Conservation (phyloP, 1,140 invertebrate genomes). For the Formica selysi region DNA sequence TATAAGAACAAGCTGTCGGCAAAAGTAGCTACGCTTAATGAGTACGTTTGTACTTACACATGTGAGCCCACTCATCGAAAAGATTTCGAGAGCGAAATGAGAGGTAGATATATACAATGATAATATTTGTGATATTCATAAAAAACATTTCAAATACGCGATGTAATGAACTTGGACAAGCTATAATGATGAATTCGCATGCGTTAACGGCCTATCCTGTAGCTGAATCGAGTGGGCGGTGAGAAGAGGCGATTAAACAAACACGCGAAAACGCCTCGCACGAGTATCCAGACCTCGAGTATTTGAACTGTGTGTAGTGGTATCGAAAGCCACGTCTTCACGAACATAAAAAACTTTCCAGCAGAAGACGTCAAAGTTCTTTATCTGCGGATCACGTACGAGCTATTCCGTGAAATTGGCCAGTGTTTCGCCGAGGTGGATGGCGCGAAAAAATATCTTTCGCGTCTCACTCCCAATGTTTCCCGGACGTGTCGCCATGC, state of each 20-base stretch:
- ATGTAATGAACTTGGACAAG: not conserved
- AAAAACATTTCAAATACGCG: conserved; percentile 20
- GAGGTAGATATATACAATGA: not conserved
- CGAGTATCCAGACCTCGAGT: conserved; percentile 41
- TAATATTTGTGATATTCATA: conserved; percentile 15
- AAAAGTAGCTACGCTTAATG: not conserved
- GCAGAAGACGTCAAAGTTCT: conserved; percentile 58
- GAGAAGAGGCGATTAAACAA: conserved; percentile 46
- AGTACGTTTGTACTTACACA: conserved; percentile 4
- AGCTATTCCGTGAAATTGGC: conserved; percentile 65
- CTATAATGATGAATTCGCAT: conserved; percentile 7
- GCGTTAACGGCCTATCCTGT: conserved; percentile 27
- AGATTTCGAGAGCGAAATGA: too few species aligned
- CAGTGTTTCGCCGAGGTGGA: conserved; percentile 50
- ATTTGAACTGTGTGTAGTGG: conserved; percentile 36
- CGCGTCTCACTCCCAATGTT: conserved; percentile 56
- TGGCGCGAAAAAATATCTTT: conserved; percentile 67
- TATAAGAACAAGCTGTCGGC: not conserved
- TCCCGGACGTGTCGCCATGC: conserved; percentile 54
- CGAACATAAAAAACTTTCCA: conserved; percentile 48
- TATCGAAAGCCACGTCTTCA: conserved; percentile 46
- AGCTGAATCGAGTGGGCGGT: conserved; percentile 6
- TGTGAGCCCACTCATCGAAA: not conserved
- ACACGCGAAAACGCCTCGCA: conserved; percentile 28
- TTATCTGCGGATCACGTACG: conserved; percentile 63